These are phyloP conservation scores for Hapalemur alaotrensis DNA, from an alignment of 2,797 vertebrate genomes.

Conservation along the genomic window DNA sequence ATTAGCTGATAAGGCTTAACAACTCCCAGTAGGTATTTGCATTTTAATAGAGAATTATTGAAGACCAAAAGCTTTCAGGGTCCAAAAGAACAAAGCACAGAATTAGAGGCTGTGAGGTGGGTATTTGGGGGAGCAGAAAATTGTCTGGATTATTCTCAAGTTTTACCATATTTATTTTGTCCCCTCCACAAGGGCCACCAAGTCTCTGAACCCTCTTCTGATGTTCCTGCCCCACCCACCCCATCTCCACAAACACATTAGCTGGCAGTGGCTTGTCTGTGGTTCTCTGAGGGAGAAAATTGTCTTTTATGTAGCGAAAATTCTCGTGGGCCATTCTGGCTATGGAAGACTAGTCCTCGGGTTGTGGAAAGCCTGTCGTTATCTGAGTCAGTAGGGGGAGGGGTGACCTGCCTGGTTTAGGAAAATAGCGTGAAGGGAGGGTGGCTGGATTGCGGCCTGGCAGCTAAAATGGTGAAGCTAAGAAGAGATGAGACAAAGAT, in stretches of 20 bases:
- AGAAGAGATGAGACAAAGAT: background rate
- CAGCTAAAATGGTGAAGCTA: background rate
- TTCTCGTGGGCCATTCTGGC: background rate
- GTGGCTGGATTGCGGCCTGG: background rate
- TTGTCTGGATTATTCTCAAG: background rate
- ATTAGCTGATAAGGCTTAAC: conserved; percentile 72
- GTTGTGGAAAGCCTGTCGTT: background rate
- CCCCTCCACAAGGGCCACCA: background rate
- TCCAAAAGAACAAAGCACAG: conserved; percentile 56
- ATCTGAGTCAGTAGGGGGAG: background rate
- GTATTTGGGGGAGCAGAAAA: conserved; percentile 8
- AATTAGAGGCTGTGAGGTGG: conserved; percentile 6
- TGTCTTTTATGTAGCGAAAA: background rate
- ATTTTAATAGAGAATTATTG: conserved; percentile 77
- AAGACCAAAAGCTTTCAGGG: conserved; percentile 58
- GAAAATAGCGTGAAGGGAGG: background rate
- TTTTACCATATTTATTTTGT: background rate
- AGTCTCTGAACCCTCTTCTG: background rate
- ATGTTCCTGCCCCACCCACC: background rate
- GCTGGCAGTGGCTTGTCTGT: background rate
- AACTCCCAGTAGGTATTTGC: conserved; percentile 70
- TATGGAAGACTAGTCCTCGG: background rate
- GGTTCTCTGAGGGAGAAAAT: background rate
- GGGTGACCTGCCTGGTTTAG: background rate
- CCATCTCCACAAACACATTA: background rate